These are phyloP conservation scores for Scrobipalpa atriplicella DNA, from an alignment of 2,888 invertebrate genomes.

Conservation along the genomic window DNA sequence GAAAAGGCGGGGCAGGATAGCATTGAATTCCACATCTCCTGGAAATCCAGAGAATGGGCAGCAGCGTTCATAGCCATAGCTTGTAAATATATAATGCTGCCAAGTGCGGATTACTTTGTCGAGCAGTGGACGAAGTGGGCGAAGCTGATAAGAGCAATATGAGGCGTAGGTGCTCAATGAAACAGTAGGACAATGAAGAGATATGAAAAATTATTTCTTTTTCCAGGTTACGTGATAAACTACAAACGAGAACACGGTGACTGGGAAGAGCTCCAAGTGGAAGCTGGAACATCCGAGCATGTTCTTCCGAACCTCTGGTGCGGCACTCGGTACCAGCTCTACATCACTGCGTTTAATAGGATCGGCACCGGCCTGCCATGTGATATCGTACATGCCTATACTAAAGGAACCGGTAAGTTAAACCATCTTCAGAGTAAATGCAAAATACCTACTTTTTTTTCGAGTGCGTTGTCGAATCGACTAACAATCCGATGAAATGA, in stretches of 20 bases:
- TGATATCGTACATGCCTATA: slow-evolving; percentile 92
- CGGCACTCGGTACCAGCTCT: slow-evolving; percentile 93
- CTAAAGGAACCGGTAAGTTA: slow-evolving; percentile 88
- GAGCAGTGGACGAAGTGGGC: too few species aligned
- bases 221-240: slow-evolving; percentile 91
- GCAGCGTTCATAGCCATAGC: too few species aligned
- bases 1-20: too few species aligned
- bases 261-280: slow-evolving; percentile 95
- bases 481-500: too few species aligned
- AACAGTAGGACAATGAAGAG: not conserved
- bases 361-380: slow-evolving; percentile 95
- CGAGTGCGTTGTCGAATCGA: too few species aligned
- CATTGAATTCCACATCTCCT: too few species aligned
- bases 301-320: slow-evolving; percentile 93
- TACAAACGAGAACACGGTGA: slow-evolving; percentile 95
- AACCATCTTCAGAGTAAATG: not conserved
- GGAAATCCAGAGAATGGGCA: too few species aligned
- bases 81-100: too few species aligned
- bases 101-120: too few species aligned
- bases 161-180: too few species aligned
- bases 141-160: not conserved
- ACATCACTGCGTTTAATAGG: slow-evolving; percentile 94
- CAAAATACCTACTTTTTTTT: not conserved
- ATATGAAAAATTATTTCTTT: not conserved
- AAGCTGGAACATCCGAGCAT: slow-evolving; percentile 90